Conservation (phyloP, 2,113 vertebrate genomes). For the Catharus minimus region DNA sequence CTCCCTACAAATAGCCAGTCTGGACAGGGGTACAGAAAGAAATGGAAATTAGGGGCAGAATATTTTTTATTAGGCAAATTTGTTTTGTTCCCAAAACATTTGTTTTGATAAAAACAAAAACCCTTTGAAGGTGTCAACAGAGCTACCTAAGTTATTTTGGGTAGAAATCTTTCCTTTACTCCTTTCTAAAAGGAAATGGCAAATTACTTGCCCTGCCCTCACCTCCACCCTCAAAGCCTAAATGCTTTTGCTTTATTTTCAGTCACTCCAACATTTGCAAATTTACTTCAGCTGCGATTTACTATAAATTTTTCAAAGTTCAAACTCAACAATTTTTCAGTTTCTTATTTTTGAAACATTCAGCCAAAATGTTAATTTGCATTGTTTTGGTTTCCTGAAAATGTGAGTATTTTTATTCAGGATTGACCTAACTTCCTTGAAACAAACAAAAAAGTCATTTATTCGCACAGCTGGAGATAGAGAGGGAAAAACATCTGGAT, state of each 20-base stretch:
- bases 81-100: background rate
- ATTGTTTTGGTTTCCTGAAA: background rate
- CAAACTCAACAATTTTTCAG: background rate
- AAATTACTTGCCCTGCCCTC: background rate
- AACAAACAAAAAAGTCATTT: slow-evolving; percentile 62
- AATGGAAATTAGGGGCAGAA: background rate
- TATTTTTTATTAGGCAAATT: background rate
- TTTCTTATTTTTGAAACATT: background rate
- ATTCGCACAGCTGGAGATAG: slow-evolving; percentile 46
- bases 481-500: slow-evolving; percentile 53
- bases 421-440: slow-evolving; percentile 15
- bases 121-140: background rate
- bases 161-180: background rate
- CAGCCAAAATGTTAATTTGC: background rate
- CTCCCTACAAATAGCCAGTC: background rate
- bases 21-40: background rate
- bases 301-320: background rate
- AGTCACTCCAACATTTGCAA: background rate
- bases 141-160: background rate
- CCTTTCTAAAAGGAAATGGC: background rate
- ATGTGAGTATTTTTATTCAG: background rate
- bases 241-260: background rate
- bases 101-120: background rate
- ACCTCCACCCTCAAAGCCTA: background rate
- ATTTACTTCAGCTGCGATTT: background rate